Conservation (phyloP, 2,113 vertebrate genomes). For the Antigone vipio region DNA sequence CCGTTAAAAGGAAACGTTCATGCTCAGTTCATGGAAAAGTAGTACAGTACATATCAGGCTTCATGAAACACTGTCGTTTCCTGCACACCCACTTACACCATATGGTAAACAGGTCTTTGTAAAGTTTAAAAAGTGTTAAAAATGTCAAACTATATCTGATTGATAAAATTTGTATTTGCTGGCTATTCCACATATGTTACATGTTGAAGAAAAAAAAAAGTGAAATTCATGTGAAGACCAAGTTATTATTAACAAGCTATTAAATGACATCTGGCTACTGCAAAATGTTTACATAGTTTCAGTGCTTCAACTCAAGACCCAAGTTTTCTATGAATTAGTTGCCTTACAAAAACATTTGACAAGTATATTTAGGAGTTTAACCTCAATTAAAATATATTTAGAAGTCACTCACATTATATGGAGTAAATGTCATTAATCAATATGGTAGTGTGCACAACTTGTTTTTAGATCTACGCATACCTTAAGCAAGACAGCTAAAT, state of each 20-base stretch:
- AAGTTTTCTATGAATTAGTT: neutral
- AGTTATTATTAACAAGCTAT: conserved; percentile 36
- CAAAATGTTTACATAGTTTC: conserved; percentile 20
- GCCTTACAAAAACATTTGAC: neutral
- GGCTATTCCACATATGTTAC: conserved; percentile 71
- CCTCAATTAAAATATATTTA: neutral
- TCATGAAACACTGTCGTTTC: conserved; percentile 1
- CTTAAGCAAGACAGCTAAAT: neutral
- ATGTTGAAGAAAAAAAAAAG: neutral
- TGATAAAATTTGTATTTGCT: conserved; percentile 61
- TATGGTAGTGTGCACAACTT: accelerated
- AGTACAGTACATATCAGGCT: neutral
- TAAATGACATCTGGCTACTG: conserved; percentile 69
- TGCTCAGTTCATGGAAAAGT: conserved; percentile 10
- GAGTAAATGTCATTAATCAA: neutral
- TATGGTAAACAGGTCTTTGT: conserved; percentile 57
- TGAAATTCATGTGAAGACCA: conserved; percentile 30
- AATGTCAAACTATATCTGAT: conserved; percentile 54
- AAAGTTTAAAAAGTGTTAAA: conserved; percentile 51
- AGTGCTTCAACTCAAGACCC: neutral
- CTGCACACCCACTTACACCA: conserved; percentile 54
- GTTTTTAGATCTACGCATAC: neutral
- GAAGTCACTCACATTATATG: neutral
- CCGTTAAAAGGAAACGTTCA: neutral
- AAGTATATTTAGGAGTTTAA: neutral